phyloP scores from a whole-genome alignment of 2,113 vertebrate genomes.

The Polyodon spathula region DNA sequence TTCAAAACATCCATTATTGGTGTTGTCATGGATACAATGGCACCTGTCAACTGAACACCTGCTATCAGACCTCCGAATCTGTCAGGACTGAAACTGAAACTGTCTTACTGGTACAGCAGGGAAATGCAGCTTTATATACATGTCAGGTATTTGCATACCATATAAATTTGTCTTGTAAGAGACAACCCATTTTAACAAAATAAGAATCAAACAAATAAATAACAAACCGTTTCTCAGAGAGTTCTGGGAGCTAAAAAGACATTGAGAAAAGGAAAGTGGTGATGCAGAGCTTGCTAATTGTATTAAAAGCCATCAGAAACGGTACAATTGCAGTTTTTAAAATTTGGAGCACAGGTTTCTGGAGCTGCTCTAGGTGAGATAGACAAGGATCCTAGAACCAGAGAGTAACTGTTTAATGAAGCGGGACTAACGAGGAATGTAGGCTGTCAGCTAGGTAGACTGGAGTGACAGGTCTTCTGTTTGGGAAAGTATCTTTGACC shows the following conservation, averaged over 20 bases:
- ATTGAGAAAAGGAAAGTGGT: not conserved
- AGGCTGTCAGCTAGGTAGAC: slow-evolving; percentile 1
- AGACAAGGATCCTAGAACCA: not conserved
- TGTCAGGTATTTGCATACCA: too few species aligned
- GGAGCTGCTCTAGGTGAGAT: not conserved
- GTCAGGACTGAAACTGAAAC: too few species aligned
- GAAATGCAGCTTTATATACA: too few species aligned
- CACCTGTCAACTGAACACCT: too few species aligned
- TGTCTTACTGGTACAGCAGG: too few species aligned
- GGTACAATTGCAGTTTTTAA: not conserved
- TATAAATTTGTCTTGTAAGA: not conserved
- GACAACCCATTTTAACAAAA: slow-evolving; percentile 20
- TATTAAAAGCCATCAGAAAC: not conserved
- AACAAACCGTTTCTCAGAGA: not conserved
- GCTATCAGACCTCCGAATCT: too few species aligned
- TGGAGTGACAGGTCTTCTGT: not conserved
- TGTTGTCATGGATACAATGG: too few species aligned
- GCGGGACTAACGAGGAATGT: slow-evolving; percentile 8
- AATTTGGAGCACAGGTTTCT: slow-evolving; percentile 1
- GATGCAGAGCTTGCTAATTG: slow-evolving; percentile 1
- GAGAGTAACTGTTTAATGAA: slow-evolving; percentile 4
- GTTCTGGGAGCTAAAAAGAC: not conserved
- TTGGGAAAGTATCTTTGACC: slow-evolving; percentile 7
- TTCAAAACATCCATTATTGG: too few species aligned
- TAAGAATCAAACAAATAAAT: not conserved